phyloP scores from a whole-genome alignment of 92 coral and sea anemone species.

The Zoanthus solanderi region DNA sequence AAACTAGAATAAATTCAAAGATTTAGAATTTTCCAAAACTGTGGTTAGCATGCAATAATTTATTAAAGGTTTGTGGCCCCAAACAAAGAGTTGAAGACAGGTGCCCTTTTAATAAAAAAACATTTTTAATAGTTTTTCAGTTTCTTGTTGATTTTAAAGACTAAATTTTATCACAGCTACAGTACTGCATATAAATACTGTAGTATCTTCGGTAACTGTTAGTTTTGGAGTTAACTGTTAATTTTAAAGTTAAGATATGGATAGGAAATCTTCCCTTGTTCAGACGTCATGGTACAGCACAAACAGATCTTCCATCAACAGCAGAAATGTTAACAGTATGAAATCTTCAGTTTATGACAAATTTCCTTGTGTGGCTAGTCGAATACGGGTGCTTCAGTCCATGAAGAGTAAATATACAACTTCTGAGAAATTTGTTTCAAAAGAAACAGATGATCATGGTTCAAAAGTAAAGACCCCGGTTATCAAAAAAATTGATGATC shows the following conservation, averaged over 20 bases:
- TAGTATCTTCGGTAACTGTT: background rate
- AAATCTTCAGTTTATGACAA: conserved; percentile 8
- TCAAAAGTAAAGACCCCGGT: background rate
- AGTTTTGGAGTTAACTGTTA: background rate
- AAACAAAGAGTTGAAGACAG: background rate
- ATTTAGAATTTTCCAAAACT: background rate
- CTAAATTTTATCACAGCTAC: background rate
- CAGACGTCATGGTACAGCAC: background rate
- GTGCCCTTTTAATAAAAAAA: background rate
- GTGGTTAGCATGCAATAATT: background rate
- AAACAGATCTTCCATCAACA: background rate
- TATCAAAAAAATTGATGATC: conserved; percentile 33
- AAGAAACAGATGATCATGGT: background rate
- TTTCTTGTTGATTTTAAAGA: background rate
- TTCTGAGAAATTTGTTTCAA: background rate
- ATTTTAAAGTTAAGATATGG: conserved; percentile 8
- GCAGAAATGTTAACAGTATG: background rate
- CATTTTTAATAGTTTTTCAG: background rate
- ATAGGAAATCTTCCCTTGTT: background rate
- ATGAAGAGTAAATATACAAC: background rate
- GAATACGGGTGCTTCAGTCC: background rate
- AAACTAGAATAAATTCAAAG: too few relatives aligned
- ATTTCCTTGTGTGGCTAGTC: conserved; percentile 8
- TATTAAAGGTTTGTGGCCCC: background rate
- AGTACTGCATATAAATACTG: background rate